Base-by-base conservation (phyloP, 1,140 invertebrate genomes). In the Drosophila dunni region DNA sequence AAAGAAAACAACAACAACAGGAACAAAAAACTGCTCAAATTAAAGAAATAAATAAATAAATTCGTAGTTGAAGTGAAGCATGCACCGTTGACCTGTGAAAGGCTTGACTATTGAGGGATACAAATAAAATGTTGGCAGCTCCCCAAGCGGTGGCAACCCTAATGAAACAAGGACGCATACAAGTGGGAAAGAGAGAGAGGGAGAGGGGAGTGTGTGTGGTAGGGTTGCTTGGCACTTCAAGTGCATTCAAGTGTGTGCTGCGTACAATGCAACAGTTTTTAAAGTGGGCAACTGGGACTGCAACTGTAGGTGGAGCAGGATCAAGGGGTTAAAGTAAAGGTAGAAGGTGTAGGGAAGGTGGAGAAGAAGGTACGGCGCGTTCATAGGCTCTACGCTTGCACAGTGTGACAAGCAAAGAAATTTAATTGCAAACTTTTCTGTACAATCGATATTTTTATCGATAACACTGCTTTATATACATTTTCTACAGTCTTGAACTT, bases 161-260 rank as follows among this genome's bases (percentile, higher is more conserved):
- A 60, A 67, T 73, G 54, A 73, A 67, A 54, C 38, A 40, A 38
- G 46, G 17, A 56, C 57, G 64, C 56, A 73, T 44, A 36, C 70
- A 33, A 58, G 44, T 17, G 7, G 2, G 38, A 58, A 44, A 46
- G 65, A 20, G 13, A 42, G 36, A 10, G 36, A 7, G 24, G n/a
- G 40, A 42, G 33, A 60, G 36, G 65, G 15, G 11, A 10, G 24
- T 13, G 29, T 6, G 50, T 36, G 24, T 48, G 64, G 78, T 84
- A 88, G 79, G 83, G 66, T 88, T 29, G 24, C 24, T 29, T 29
- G 24, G 83, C 72, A 77, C 75, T 79, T 66, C 38, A 71, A 88
- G 83, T 79, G 76, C 83, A 79, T 77, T 83, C 69, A 71, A 78
- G 72, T 82, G 76, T 88, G 68, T 65, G 34, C 40, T 75, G 50